These are phyloP conservation scores for Andrena marginata DNA, from an alignment of 2,888 invertebrate species.

Conservation along the genomic window DNA sequence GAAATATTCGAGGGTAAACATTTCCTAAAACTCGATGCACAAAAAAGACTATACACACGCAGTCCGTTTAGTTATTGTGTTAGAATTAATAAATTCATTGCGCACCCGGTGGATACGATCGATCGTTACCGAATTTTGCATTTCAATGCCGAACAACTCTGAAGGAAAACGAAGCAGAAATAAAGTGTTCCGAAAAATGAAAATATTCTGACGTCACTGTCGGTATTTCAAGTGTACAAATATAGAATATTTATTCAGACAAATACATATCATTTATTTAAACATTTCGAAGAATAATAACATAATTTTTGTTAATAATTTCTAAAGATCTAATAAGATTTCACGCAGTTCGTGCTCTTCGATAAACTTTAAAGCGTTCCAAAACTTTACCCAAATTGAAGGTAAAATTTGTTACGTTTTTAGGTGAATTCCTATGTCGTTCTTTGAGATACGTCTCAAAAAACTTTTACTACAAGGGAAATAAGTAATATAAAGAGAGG, in stretches of 20 bases:
- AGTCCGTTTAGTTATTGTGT: neutral
- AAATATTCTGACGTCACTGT: neutral
- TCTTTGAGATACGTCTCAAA: no score
- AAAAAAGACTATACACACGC: neutral
- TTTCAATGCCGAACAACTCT: conserved; percentile 1
- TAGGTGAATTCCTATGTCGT: no score
- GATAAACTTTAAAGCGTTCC: no score
- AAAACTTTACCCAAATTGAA: no score
- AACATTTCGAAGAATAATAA: no score
- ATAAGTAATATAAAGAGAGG: no score
- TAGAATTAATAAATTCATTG: conserved; percentile 19
- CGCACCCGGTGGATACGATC: neutral
- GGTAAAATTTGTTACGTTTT: no score
- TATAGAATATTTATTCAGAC: neutral
- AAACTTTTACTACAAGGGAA: no score
- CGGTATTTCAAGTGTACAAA: neutral
- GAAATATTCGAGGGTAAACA: neutral
- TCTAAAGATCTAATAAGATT: no score
- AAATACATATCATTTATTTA: no score
- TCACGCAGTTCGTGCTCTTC: no score
- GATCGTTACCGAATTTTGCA: conserved; percentile 28
- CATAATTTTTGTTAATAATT: no score
- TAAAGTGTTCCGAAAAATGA: neutral
- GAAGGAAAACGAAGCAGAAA: neutral
- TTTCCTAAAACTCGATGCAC: neutral